Evolutionary conservation across 2,797 vertebrate genomes (phyloP).

Genomic region (Lutjanus argentimaculatus): DNA sequence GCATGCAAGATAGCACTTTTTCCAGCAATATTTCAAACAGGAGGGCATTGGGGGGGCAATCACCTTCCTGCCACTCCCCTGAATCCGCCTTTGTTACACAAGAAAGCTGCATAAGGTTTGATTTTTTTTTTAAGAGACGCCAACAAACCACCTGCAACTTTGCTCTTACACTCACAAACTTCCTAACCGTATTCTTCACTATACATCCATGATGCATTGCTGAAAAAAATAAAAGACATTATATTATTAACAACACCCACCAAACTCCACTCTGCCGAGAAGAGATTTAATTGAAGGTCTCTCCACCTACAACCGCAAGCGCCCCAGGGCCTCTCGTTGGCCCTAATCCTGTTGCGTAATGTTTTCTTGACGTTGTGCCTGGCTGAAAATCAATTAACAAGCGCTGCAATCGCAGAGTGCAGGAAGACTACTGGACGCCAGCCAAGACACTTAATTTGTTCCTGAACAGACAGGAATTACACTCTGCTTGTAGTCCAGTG

Average conservation of each 20-base stretch:
- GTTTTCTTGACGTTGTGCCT: constrained; percentile 73
- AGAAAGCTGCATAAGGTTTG: not conserved
- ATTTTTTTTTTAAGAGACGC: not conserved
- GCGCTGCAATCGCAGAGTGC: constrained; percentile 67
- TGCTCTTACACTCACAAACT: not conserved
- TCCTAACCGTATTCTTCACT: not conserved
- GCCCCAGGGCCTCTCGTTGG: constrained; percentile 52
- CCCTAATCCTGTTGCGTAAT: constrained; percentile 74
- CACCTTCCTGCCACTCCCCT: no score
- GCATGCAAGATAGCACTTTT: no score
- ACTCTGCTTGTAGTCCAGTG: constrained; percentile 27
- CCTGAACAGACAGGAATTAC: constrained; percentile 62
- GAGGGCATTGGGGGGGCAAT: no score
- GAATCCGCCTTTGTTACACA: no score
- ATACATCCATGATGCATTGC: not conserved
- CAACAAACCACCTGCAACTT: constrained; percentile 28
- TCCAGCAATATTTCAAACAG: no score
- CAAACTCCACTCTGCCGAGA: constrained; percentile 43
- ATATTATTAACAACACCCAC: constrained; percentile 35
- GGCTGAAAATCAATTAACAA: constrained; percentile 81
- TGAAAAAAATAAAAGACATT: constrained; percentile 20
- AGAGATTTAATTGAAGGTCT: constrained; percentile 69
- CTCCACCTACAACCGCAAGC: constrained; percentile 47
- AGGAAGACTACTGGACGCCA: constrained; percentile 68
- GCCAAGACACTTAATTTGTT: constrained; percentile 73